Evolutionary conservation across 2,113 vertebrate species (phyloP), one percentile per base, ranked within the genome.

Genomic region (Platycercus adscitus): DNA sequence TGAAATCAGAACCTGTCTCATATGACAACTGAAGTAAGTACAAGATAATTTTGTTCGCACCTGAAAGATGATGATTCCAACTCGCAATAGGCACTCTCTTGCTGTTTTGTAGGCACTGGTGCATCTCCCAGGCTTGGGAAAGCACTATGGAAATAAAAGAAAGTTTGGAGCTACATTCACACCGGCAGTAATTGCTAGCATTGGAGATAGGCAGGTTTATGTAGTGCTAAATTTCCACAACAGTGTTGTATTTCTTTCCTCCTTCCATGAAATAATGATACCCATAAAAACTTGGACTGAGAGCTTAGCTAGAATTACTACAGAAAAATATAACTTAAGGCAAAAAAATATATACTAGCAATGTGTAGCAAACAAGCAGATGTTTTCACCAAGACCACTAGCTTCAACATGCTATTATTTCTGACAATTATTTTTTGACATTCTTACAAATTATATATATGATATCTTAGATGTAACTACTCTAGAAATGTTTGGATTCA

Each of bases 301-400:
- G 91, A 80, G 14, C 47, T 82, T 89, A 82, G 43, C 33, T 63
- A 43, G 53, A 89, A 52, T 76, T 86, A 76, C 61, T 71, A 61
- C 14, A 64, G 53, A 55, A 73, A 82, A 92, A 64, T 60, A 26
- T 35, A 55, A 76, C 64, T 68, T 16, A 72, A 70, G 47, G 41
- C 11, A 0, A 13, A 89, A 86, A 91, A 73, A 24, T 2, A 29
- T 78, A 6, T 12, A 9, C 8, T 50, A 47, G 33, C 43, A 76
- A 82, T 4, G 18, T 33, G 11, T 47, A 93, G 25, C 37, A 93
- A 85, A 83, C 9, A 73, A 81, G 29, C 58, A 11, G 21, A 46
- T 53, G 46, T 56, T 86, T 81, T 78, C 55, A 55, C 17, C 12
- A 16, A 88, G 25, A 47, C 47, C 84, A 39, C 29, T 44, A 73